Conservation (phyloP, 2,797 vertebrate species). For the Sorex maritimensis region DNA sequence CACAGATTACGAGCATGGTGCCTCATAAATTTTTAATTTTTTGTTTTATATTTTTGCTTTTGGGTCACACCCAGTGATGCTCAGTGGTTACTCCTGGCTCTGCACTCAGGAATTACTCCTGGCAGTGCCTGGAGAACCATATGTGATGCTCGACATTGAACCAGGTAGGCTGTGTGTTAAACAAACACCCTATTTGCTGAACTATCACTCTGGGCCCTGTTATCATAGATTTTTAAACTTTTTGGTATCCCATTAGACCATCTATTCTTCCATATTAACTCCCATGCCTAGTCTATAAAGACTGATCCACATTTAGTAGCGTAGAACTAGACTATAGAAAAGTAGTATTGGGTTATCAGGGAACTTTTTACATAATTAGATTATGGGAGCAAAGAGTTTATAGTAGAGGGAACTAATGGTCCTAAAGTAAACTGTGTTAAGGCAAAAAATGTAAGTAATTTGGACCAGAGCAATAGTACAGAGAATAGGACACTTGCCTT, state of each 20-base stretch:
- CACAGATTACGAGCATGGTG: slow-evolving; percentile 22
- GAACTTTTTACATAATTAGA: slow-evolving; percentile 18
- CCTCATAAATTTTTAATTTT: neutral
- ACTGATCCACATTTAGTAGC: neutral
- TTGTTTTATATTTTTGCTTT: too few species aligned
- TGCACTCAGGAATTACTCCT: too few species aligned
- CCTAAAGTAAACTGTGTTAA: neutral
- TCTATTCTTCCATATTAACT: neutral
- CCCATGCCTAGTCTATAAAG: neutral
- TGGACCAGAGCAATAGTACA: too few species aligned
- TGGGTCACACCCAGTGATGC: too few species aligned
- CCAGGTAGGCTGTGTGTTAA: too few species aligned
- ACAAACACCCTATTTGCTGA: too few species aligned
- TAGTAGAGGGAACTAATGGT: neutral
- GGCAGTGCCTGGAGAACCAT: too few species aligned
- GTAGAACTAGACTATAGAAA: slow-evolving; percentile 34
- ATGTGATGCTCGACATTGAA: too few species aligned
- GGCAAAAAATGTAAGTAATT: neutral
- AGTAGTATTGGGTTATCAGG: neutral
- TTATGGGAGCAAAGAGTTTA: neutral
- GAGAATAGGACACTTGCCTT: too few species aligned
- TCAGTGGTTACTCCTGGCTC: too few species aligned
- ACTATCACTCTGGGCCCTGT: too few species aligned
- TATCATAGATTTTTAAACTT: neutral
- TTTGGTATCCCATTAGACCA: neutral